These are phyloP conservation scores for Bucorvus abyssinicus DNA, from an alignment of 2,797 vertebrate genomes.

Conservation along the genomic window DNA sequence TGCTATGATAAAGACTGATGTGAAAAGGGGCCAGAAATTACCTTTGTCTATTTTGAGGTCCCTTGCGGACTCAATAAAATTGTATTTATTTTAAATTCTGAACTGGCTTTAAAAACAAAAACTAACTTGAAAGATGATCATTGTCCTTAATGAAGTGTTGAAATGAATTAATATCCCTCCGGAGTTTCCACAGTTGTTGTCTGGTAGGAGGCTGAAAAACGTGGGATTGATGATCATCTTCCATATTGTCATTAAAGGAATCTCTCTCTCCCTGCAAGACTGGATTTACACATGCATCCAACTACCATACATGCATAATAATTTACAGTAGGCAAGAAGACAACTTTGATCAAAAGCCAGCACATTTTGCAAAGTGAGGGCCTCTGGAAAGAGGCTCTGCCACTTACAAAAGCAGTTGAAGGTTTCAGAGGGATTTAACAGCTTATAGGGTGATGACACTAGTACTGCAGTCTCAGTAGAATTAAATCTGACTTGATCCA, in stretches of 20 bases:
- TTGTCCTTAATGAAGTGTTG: neutral
- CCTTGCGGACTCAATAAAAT: neutral
- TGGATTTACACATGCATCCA: neutral
- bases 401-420: neutral
- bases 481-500: slow-evolving; percentile 27
- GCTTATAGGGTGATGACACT: neutral
- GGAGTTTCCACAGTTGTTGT: neutral
- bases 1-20: neutral
- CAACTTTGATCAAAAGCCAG: neutral
- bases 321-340: neutral
- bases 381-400: neutral
- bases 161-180: neutral
- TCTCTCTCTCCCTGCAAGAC: neutral
- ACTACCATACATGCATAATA: neutral
- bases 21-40: neutral
- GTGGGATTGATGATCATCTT: neutral
- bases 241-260: neutral
- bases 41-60: neutral
- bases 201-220: neutral
- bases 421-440: neutral
- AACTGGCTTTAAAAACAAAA: neutral
- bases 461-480: neutral
- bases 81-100: neutral
- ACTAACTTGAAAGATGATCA: neutral
- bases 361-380: neutral